Conservation (phyloP, 1,140 invertebrate genomes). For the Carposina sasakii region DNA sequence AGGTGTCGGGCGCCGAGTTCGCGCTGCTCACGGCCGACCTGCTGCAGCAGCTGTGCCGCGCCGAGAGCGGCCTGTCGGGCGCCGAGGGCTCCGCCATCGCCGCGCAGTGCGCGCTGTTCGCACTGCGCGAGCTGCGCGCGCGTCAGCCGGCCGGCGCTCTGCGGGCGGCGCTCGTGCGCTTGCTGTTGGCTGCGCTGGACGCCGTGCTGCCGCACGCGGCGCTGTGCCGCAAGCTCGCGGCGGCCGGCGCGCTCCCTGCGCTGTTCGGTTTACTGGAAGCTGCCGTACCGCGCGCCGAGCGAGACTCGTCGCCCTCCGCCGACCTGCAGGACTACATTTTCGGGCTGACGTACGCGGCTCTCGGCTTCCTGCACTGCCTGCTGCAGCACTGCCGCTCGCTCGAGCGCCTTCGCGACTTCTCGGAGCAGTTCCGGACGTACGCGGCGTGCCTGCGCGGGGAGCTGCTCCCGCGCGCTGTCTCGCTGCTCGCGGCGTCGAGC, state of each 20-base stretch:
- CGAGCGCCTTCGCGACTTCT: slow-evolving; percentile 75
- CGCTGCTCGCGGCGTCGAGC: slow-evolving; percentile 74
- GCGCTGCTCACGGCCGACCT: slow-evolving; percentile 75
- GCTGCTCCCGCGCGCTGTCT: slow-evolving; percentile 73
- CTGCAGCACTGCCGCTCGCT: slow-evolving; percentile 72
- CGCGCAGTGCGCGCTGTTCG: slow-evolving; percentile 76
- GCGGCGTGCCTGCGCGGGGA: slow-evolving; percentile 74
- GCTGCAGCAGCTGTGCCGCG: slow-evolving; percentile 74
- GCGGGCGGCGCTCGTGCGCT: slow-evolving; percentile 71
- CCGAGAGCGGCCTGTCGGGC: slow-evolving; percentile 66
- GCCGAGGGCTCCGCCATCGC: slow-evolving; percentile 73
- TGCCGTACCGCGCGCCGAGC: slow-evolving; percentile 38
- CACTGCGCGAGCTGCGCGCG: slow-evolving; percentile 74
- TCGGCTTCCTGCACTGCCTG: slow-evolving; percentile 75
- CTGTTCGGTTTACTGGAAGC: slow-evolving; percentile 75
- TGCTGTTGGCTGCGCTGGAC: slow-evolving; percentile 75
- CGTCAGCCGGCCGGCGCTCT: slow-evolving; percentile 74
- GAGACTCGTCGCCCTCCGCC: slow-evolving; percentile 44
- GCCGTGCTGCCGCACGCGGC: slow-evolving; percentile 74
- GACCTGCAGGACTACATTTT: slow-evolving; percentile 76
- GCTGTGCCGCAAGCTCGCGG: slow-evolving; percentile 74
- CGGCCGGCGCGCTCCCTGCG: slow-evolving; percentile 77
- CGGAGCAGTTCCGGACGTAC: slow-evolving; percentile 76
- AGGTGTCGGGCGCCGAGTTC: slow-evolving; percentile 74
- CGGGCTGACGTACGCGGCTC: slow-evolving; percentile 74